Percentiles rank a stretch among this genome's conserved stretches.
Evolutionary conservation across 2,888 invertebrate genomes (phyloP).

Genomic region (Ditylenchus weischeri): DNA sequence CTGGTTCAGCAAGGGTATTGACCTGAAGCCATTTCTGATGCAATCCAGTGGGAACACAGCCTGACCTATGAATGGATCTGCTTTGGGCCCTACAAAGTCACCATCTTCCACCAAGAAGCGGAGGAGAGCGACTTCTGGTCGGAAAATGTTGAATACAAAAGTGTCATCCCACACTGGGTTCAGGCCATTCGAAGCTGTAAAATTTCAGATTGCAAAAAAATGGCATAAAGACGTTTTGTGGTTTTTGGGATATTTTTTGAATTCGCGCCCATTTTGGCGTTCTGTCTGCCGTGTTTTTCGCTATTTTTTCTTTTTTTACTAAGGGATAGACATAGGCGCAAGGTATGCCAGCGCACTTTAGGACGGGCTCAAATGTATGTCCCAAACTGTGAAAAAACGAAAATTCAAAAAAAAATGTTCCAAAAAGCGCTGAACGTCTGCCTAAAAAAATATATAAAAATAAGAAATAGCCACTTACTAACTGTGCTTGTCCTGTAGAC

Average conservation of each 20-base stretch:
- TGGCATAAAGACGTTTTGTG: background rate
- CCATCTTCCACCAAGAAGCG: slow-evolving; percentile 83
- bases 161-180: slow-evolving; percentile 88
- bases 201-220: background rate
- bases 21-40: slow-evolving; percentile 71
- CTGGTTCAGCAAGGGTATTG: slow-evolving; percentile 82
- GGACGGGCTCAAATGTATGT: too few relatives aligned
- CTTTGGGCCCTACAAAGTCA: slow-evolving; percentile 76
- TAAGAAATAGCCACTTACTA: slow-evolving; percentile 65
- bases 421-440: too few relatives aligned
- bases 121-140: slow-evolving; percentile 76
- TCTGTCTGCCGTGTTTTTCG: too few relatives aligned
- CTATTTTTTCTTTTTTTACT: too few relatives aligned
- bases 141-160: slow-evolving; percentile 76
- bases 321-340: too few relatives aligned
- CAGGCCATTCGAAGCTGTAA: slow-evolving; percentile 82
- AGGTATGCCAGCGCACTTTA: too few relatives aligned
- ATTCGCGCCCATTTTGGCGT: too few relatives aligned
- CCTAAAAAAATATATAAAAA: too few relatives aligned
- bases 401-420: too few relatives aligned
- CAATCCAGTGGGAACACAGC: slow-evolving; percentile 78
- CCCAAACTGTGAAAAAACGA: too few relatives aligned
- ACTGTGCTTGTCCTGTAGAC: slow-evolving; percentile 77
- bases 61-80: slow-evolving; percentile 68
- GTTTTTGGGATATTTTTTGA: background rate